Evolutionary conservation across 2,797 vertebrate species (phyloP), one percentile per base, ranked within the genome.

Genomic region (Intellagama lesueurii): DNA sequence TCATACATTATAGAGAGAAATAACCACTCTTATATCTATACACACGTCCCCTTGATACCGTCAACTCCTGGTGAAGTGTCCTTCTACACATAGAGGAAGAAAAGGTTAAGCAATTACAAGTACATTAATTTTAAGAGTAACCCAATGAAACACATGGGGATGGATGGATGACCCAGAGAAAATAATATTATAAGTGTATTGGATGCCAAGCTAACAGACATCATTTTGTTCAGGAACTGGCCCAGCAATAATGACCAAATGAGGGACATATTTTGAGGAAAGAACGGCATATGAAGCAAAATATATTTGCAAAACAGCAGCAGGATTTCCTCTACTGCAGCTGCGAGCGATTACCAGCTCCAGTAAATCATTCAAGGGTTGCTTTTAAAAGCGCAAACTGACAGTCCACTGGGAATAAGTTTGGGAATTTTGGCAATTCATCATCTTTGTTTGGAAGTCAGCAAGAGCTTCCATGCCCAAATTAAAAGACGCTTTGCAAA

Each of bases 351-450:
- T 96, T 97, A 96, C 94, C 87, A 96, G 92, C 90, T 91, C 95
- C 93, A 95, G 92, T 95, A 95, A 96, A 97, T 97, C 95, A 95
- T 95, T 96, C 94, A 95, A 95, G 96, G 83, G 87, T 90, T 94
- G 92, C 94, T 97, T 96, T 97, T 96, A 95, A 95, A 94, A 92
- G 95, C 92, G 95, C 96, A 97, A 96, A 76, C 94, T 93, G 94
- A 95, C 92, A 96, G 94, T 93, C 96, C 95, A 92, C 90, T 88
- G 96, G 96, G 96, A 96, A 95, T 95, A 96, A 95, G 94, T 95
- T 90, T 89, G 94, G 92, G 95, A 96, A 97, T 97, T 97, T 97
- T 96, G 95, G 95, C 94, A 96, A 96, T 97, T 97, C 93, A 96
- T 96, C 96, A 97, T 96, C 94, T 95, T 93, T 94, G 95, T 96